Conservation (phyloP, 2,797 vertebrate species). For the Typhlichthys eigenmanni region DNA sequence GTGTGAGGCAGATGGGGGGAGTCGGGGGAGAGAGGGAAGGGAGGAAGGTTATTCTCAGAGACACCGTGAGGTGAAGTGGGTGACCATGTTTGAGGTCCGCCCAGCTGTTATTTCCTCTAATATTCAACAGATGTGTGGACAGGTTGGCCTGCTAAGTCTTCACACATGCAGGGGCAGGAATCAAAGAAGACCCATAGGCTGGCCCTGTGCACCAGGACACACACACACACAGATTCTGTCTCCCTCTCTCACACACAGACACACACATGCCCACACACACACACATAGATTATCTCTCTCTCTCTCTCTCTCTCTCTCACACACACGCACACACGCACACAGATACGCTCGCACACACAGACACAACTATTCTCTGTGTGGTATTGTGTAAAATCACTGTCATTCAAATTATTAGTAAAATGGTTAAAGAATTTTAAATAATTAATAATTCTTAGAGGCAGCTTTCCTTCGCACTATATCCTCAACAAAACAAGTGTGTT, state of each 20-base stretch:
- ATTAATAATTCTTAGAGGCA: no score
- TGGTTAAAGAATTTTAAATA: slow-evolving; percentile 27
- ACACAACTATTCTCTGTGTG: slow-evolving; percentile 22
- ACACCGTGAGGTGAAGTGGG: slow-evolving; percentile 77
- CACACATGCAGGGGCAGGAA: slow-evolving; percentile 68
- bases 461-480: slow-evolving; percentile 9
- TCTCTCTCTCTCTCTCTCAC: background rate
- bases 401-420: slow-evolving; percentile 71
- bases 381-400: slow-evolving; percentile 59
- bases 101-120: slow-evolving; percentile 81
- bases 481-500: slow-evolving; percentile 40
- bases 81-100: slow-evolving; percentile 75
- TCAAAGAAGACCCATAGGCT: slow-evolving; percentile 57
- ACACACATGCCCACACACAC: background rate
- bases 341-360: slow-evolving; percentile 24
- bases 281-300: background rate
- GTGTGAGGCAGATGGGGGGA: slow-evolving; percentile 64
- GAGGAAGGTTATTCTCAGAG: slow-evolving; percentile 69
- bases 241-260: background rate
- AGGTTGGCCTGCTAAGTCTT: slow-evolving; percentile 68
- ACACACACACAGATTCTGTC: slow-evolving; percentile 20
- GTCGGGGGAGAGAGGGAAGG: background rate
- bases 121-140: slow-evolving; percentile 76
- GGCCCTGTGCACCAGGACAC: slow-evolving; percentile 15
- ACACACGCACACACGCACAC: slow-evolving; percentile 1